These are phyloP conservation scores for Odontothrips loti DNA, from an alignment of 2,888 invertebrate species.

Conservation along the genomic window DNA sequence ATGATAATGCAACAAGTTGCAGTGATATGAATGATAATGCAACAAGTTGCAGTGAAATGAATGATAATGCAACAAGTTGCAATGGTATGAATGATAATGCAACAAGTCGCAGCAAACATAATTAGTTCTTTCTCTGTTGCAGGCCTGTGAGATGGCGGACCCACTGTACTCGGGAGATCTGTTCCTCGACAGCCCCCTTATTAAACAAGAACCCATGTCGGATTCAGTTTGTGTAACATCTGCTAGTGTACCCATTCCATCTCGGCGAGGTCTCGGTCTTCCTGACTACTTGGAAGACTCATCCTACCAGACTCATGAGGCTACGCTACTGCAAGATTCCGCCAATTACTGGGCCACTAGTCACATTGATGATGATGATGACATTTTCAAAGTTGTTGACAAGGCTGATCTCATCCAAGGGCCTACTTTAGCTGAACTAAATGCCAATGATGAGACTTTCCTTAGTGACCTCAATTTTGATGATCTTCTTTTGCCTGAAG, in stretches of 20 bases:
- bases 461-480: conserved; percentile 82
- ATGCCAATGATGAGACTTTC: conserved; percentile 67
- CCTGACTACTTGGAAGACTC: conserved; percentile 50
- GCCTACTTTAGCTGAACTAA: conserved; percentile 78
- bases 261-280: conserved; percentile 47
- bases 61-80: too few species aligned
- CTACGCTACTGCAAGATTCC: conserved; percentile 39
- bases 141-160: conserved; percentile 52
- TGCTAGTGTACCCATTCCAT: conserved; percentile 63
- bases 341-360: conserved; percentile 35
- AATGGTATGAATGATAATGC: too few species aligned
- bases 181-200: conserved; percentile 59
- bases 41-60: neutral
- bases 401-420: conserved; percentile 79
- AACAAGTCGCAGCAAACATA: neutral
- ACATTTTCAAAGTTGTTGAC: conserved; percentile 84
- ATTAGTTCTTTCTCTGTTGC: neutral
- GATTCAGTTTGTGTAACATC: conserved; percentile 46
- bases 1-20: too few species aligned
- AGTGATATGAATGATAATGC: neutral
- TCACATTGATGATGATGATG: conserved; percentile 64
- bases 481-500: conserved; percentile 71
- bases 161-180: conserved; percentile 58
- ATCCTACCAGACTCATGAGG: conserved; percentile 43
- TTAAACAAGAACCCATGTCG: conserved; percentile 57